Conservation (phyloP, 2,797 vertebrate genomes). For the Pseudochirops corinnae region DNA sequence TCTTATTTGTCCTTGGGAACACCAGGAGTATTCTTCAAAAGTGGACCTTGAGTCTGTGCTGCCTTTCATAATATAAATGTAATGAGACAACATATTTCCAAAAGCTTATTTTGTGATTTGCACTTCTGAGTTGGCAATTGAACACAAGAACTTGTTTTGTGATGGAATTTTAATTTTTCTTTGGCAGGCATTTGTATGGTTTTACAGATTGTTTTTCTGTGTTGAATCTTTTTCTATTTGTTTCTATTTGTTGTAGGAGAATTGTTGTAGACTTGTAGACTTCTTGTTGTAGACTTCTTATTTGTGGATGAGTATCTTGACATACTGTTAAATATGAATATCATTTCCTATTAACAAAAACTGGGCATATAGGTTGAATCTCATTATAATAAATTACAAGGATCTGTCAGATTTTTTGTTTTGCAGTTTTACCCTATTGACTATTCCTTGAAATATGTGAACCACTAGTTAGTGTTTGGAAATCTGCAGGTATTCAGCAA, state of each 20-base stretch:
- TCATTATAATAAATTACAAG: background rate
- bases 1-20: background rate
- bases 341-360: background rate
- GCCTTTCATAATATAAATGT: background rate
- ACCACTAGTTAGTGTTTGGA: background rate
- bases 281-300: background rate
- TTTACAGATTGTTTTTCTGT: background rate
- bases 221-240: background rate
- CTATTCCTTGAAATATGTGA: background rate
- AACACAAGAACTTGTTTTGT: background rate
- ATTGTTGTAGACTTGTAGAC: too few relatives aligned
- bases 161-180: background rate
- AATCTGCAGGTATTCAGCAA: background rate
- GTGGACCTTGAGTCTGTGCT: background rate
- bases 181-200: background rate
- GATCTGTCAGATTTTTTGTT: background rate
- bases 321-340: background rate
- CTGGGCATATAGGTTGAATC: background rate
- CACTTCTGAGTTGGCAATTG: background rate
- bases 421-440: background rate
- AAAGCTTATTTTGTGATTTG: background rate
- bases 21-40: background rate
- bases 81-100: background rate
- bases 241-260: background rate
- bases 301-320: background rate